Evolutionary conservation across 1,140 invertebrate species (phyloP), one percentile per base, ranked within the genome.

Genomic region (Dryas iulia): DNA sequence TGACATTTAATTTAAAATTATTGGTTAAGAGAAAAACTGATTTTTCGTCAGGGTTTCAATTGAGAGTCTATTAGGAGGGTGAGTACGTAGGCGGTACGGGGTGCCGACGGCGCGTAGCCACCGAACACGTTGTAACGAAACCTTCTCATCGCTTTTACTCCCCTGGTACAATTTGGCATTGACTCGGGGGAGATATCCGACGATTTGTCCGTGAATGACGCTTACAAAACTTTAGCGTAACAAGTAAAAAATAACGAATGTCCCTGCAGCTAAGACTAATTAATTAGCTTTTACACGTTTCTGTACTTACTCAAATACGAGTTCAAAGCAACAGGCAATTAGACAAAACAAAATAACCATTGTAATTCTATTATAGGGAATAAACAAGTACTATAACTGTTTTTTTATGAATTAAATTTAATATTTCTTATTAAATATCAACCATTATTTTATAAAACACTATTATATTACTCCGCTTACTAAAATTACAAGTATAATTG

Each of bases 1-100:
- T 91, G 86, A 86, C 87, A 79, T 90, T 90, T 89, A 89, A 91
- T 91, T 91, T 87, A 77, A 89, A 86, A 87, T 79, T 87, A 87
- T 89, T 72, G 79, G 79, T 77, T 72, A 78, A 68, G 78, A 81
- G 82, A 86, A 87, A 88, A 89, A 86, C 82, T 87, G 84, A 87
- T 86, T 87, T 77, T 88, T 85, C 76, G 82, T 81, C 71, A 81
- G 74, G 63, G 35, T 76, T 74, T 67, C 72, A 68, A 73, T 67
- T 71, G 73, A 66, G 76, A 71, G 71, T 77, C 75, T 69, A 72
- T 70, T 67, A 73, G 77, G 76, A 73, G 79, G 72, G 77, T 76
- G 78, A 69, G 76, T 74, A 74, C 74, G 81, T 78, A 74, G 76
- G 76, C 47, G 73, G 74, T 69, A 60, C 52, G 58, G 68, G 75